Evolutionary conservation across 2,113 vertebrate genomes (phyloP).

Genomic region (Coptodon rendalli): DNA sequence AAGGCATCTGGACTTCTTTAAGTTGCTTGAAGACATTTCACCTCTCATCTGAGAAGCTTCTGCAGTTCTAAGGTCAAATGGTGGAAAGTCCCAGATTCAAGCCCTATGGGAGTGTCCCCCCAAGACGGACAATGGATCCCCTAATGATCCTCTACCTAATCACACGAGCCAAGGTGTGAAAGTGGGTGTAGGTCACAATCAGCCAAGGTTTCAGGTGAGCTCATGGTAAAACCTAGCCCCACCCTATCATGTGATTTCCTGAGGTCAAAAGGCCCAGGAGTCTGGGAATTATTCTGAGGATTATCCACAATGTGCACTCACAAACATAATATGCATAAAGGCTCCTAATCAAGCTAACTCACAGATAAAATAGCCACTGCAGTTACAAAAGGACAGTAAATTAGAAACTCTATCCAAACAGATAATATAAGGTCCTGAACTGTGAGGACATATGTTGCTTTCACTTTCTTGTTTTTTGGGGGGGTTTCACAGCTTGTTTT

Average conservation of each 20-base stretch:
- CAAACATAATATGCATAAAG: background rate
- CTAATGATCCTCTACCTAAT: background rate
- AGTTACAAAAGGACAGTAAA: background rate
- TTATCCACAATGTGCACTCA: background rate
- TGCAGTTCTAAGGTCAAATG: fast-evolving
- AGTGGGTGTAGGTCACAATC: background rate
- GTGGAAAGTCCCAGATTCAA: background rate
- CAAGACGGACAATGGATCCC: background rate
- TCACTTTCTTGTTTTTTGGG: background rate
- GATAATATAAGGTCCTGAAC: background rate
- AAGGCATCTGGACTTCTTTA: background rate
- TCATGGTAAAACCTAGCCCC: background rate
- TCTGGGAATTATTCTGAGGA: background rate
- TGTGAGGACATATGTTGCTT: background rate
- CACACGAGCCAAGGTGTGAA: background rate
- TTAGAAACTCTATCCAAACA: background rate
- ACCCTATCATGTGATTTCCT: background rate
- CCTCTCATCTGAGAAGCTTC: fast-evolving
- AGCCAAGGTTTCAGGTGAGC: fast-evolving
- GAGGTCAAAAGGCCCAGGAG: background rate
- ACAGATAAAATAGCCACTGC: background rate
- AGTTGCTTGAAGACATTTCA: background rate
- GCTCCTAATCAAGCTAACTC: background rate
- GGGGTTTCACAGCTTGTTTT: fast-evolving
- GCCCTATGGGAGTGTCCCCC: background rate